Evolutionary conservation across 2,888 invertebrate genomes (phyloP), one percentile per base, ranked within the genome.

Genomic region (Leucoptera coffeella): DNA sequence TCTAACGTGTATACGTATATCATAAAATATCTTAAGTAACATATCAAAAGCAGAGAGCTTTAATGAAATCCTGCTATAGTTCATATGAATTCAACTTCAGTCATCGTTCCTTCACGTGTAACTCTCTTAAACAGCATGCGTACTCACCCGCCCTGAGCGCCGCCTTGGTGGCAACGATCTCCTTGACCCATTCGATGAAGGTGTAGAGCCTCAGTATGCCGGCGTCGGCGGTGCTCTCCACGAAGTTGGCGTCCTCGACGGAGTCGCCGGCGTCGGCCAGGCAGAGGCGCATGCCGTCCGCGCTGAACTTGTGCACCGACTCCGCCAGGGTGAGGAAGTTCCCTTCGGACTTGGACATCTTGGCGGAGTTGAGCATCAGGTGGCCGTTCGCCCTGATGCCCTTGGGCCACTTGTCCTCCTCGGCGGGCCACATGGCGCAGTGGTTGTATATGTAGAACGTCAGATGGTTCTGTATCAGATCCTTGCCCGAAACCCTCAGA

Each of bases 271-370:
- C 82, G 60, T 99, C 97, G 3, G 99, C 97, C 28, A 99, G 60
- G 32, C 92, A 90, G 28, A 99, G 59, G 13, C 97, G 75, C 86
- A 86, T 94, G 27, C 96, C 99, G 58, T 99, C 99, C 1, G 99
- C 97, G 26, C 95, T 94, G 58, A 92, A 99, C 50, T 90, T 93
- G 10, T 83, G 73, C 4, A 97, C 75, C 7, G 94, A 92, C 45
- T 97, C 94, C 7, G 75, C 54, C 1, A 97, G 69, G 0, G 97
- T 97, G 39, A 99, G 60, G 61, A 99, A 99, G 54, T 99, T 99
- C 1, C 99, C 99, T 15, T 97, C 99, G 0, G 94, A 94, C 54
- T 99, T 99, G 0, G 97, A 96, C 99, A 99, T 99, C 78, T 99
- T 99, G 93, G 93, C 82, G 0, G 95, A 95, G 54, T 99, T 99